phyloP scores from a whole-genome alignment of 1,140 invertebrate genomes.

The Drosophila willistoni region DNA sequence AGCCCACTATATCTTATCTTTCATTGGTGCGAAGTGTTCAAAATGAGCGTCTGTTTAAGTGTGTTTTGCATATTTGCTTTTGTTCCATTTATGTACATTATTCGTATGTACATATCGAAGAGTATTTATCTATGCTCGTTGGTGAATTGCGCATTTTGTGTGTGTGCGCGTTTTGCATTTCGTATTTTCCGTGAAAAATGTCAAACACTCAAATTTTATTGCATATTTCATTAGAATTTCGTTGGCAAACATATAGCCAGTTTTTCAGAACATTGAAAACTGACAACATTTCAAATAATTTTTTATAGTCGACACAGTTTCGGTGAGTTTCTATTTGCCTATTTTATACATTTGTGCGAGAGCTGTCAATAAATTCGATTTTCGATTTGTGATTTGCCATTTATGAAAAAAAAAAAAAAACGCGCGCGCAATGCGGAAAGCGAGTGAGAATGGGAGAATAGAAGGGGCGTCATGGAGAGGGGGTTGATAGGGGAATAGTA shows the following conservation, averaged over 20 bases:
- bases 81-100: slow-evolving; percentile 9
- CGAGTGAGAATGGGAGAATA: slow-evolving; percentile 31
- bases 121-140: slow-evolving; percentile 62
- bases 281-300: slow-evolving; percentile 52
- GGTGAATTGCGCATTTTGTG: slow-evolving; percentile 46
- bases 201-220: slow-evolving; percentile 77
- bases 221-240: slow-evolving; percentile 80
- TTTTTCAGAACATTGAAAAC: slow-evolving; percentile 11
- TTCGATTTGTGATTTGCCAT: slow-evolving; percentile 70
- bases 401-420: slow-evolving; percentile 33
- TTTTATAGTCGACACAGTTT: slow-evolving; percentile 46
- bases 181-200: slow-evolving; percentile 55
- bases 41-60: no score
- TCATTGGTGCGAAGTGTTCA: no score
- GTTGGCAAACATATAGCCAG: slow-evolving; percentile 54
- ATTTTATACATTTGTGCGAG: slow-evolving; percentile 62
- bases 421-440: slow-evolving; percentile 22
- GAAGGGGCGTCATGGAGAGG: not conserved
- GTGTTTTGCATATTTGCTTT: not conserved
- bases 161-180: slow-evolving; percentile 44
- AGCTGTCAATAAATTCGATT: slow-evolving; percentile 79
- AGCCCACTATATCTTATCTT: no score
- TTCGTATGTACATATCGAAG: slow-evolving; percentile 9
- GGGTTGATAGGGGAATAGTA: no score
- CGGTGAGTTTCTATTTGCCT: slow-evolving; percentile 53